A percentile compares a stretch with the other conserved stretches of the same genome.
Conservation (phyloP, 37 sponge, comb jelly and placozoan species). For the Beroe forskalii region DNA sequence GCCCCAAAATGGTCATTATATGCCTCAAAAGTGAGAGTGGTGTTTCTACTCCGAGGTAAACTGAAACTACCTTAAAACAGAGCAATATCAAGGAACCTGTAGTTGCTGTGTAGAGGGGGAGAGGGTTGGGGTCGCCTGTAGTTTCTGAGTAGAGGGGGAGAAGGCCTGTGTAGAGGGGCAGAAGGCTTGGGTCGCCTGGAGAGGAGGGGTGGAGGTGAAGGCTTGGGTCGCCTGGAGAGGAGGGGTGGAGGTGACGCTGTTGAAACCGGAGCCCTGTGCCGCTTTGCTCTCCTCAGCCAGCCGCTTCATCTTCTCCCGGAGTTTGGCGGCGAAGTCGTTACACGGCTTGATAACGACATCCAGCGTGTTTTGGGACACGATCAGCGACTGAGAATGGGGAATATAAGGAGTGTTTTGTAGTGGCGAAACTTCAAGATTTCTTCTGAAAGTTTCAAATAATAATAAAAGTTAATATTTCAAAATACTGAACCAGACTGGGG, state of each 20-base stretch:
- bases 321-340: background rate
- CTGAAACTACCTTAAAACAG: background rate
- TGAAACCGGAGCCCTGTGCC: background rate
- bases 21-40: background rate
- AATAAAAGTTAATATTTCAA: too few species aligned
- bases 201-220: background rate
- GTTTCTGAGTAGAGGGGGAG: too few species aligned
- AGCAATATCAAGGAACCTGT: background rate
- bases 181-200: too few species aligned
- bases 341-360: background rate
- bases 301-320: background rate
- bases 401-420: too few species aligned
- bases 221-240: background rate
- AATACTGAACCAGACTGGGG: too few species aligned
- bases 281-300: background rate
- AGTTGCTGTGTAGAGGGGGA: too few species aligned
- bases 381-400: constrained; percentile 5
- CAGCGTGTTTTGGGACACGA: constrained; percentile 3
- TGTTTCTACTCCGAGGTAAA: background rate
- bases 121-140: too few species aligned
- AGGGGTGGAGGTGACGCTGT: background rate
- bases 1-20: too few species aligned
- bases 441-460: too few species aligned
- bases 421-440: too few species aligned
- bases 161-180: too few species aligned